Evolutionary conservation across 2,797 vertebrate genomes (phyloP), one percentile per base, ranked within the genome.

Genomic region (Choloepus didactylus): DNA sequence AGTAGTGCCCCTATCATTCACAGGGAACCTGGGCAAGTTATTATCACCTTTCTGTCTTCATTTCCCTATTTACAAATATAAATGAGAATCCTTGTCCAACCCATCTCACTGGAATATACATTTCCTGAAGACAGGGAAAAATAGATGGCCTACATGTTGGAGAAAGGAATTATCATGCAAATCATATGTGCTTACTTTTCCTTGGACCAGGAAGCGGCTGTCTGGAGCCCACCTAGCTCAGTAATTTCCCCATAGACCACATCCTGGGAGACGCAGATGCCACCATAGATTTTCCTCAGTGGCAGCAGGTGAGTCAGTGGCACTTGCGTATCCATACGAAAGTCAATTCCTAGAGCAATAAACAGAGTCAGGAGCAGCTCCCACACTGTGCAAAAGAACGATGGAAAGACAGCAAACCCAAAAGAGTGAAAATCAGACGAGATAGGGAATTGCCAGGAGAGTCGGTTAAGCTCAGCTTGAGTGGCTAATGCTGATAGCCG

Each of bases 341-440:
- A 81, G 77, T 25, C 12, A 11, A 95, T 97, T 96, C 94, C 46
- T 93, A 75, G 54, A 79, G 90, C 56, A 95, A 96, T 75, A 95
- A 91, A 87, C 46, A 92, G 70, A 94, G 67, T 72, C 35, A 41
- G 38, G 93, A 95, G 85, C 81, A 75, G 84, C 72, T 93, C 9
- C 41, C 64, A 70, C 5, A 1, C 31, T 77, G 87, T 92, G 56
- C 14, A 51, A 54, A 0, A 14, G 88, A 84, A 81, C 70, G 95
- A 59, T 41, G 86, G 90, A 51, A 88, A 88, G 87, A 70, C 16
- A 88, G 49, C 18, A 29, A 91, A 56, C 9, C 11, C 9, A 21
- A 25, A 62, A 35, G 35, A 69, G 82, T 18, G 27, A 97, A 73
- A 91, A 69, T 31, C 59, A 76, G 70, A 66, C 0, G 0, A 4